phyloP scores from a whole-genome alignment of 2,113 vertebrate genomes.

The Aphyosemion australe region DNA sequence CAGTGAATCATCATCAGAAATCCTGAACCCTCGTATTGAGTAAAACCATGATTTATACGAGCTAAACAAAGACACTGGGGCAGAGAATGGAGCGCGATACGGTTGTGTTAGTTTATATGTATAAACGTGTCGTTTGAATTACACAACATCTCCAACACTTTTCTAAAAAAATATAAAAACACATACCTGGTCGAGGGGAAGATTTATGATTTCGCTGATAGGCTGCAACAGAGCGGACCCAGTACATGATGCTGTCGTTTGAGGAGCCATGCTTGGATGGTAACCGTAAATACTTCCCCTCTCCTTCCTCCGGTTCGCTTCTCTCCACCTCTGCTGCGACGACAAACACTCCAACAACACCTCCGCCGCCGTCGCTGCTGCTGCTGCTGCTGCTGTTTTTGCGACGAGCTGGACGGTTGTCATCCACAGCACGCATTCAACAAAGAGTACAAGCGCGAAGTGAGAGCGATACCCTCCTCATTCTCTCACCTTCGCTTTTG shows the following conservation, averaged over 20 bases:
- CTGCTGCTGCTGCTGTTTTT: constrained; percentile 55
- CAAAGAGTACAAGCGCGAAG: constrained; percentile 29
- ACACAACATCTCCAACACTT: not conserved
- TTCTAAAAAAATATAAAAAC: not conserved
- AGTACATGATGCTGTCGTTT: constrained; percentile 84
- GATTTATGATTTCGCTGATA: constrained; percentile 90
- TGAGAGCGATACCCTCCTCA: not conserved
- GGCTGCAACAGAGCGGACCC: constrained; percentile 93
- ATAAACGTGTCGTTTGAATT: not conserved
- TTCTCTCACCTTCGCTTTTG: not conserved
- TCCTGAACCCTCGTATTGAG: not conserved
- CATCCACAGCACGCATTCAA: constrained; percentile 57
- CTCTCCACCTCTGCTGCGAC: constrained; percentile 38
- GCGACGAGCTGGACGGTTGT: constrained; percentile 58
- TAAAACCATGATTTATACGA: constrained; percentile 24
- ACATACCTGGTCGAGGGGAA: constrained; percentile 93
- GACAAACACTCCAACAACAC: constrained; percentile 13
- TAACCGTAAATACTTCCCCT: constrained; percentile 52
- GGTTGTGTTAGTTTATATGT: not conserved
- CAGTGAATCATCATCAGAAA: constrained; percentile 20
- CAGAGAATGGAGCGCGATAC: constrained; percentile 10
- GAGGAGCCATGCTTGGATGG: constrained; percentile 84
- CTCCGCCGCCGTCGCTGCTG: constrained; percentile 8
- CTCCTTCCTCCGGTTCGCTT: constrained; percentile 29
- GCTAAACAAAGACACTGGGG: constrained; percentile 1